Percentiles rank a stretch among this genome's conserved stretches.
Evolutionary conservation across 1,140 invertebrate species (phyloP).

Genomic region (Helicoverpa zea): DNA sequence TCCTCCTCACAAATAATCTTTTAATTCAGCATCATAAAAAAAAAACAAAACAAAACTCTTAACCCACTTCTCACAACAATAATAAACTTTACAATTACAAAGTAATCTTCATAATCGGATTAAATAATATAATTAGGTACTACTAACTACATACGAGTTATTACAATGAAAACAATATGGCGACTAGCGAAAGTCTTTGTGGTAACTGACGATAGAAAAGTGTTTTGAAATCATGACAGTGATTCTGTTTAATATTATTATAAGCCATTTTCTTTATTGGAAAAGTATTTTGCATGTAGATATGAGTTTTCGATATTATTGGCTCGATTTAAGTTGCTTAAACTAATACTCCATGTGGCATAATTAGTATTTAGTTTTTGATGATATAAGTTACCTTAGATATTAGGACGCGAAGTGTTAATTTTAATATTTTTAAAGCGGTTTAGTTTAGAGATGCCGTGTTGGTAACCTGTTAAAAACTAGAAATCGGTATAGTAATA

Average conservation of each 20-base stretch:
- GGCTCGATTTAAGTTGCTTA: too few relatives aligned
- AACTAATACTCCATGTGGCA: too few relatives aligned
- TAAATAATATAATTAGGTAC: constrained; percentile 14
- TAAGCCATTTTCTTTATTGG: constrained; percentile 10
- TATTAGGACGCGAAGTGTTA: too few relatives aligned
- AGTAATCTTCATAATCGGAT: constrained; percentile 11
- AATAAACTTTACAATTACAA: neutral
- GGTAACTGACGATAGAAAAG: constrained; percentile 10
- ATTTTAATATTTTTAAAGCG: too few relatives aligned
- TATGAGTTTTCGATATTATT: too few relatives aligned
- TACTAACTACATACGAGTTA: neutral
- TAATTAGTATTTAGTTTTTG: too few relatives aligned
- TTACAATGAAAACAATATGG: constrained; percentile 30
- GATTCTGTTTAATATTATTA: constrained; percentile 3
- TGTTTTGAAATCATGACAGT: constrained; percentile 17
- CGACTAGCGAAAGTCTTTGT: constrained; percentile 20
- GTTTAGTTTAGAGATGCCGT: too few relatives aligned
- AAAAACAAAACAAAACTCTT: neutral
- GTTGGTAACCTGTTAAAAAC: too few relatives aligned
- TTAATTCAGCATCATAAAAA: neutral
- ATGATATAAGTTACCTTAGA: too few relatives aligned
- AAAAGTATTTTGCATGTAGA: neutral
- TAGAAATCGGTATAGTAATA: too few relatives aligned
- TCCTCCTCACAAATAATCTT: too few relatives aligned
- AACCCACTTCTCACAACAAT: constrained; percentile 30